phyloP scores from a whole-genome alignment of 2,113 vertebrate species.

The Boleophthalmus pectinirostris region DNA sequence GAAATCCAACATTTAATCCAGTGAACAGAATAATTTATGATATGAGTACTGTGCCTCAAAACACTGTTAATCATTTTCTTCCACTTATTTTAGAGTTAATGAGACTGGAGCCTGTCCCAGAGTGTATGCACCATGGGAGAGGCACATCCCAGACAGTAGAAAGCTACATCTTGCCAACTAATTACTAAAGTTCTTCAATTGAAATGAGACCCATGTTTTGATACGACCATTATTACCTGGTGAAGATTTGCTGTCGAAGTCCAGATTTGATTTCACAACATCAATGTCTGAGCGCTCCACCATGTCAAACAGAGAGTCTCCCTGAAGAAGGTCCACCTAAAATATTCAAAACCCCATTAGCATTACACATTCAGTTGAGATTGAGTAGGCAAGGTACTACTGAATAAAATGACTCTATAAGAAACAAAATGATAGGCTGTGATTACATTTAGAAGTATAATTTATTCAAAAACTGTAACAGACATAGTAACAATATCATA shows the following conservation, averaged over 20 bases:
- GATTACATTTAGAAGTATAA: too few relatives aligned
- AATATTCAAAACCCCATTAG: neutral
- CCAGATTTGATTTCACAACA: conserved; percentile 50
- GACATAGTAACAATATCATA: too few relatives aligned
- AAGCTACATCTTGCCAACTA: neutral
- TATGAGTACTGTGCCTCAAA: too few relatives aligned
- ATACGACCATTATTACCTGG: conserved; percentile 52
- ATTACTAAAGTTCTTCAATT: neutral
- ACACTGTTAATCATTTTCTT: too few relatives aligned
- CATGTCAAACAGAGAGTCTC: conserved; percentile 72
- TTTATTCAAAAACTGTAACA: too few relatives aligned
- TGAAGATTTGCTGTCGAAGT: conserved; percentile 24
- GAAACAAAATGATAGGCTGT: too few relatives aligned
- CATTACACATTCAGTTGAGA: neutral
- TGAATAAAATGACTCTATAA: too few relatives aligned
- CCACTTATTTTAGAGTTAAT: too few relatives aligned
- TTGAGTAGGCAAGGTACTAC: too few relatives aligned
- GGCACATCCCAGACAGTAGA: neutral
- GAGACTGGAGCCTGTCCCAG: neutral
- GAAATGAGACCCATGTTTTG: neutral
- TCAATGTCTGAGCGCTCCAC: conserved; percentile 59
- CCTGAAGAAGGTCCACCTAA: conserved; percentile 76
- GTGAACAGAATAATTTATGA: too few relatives aligned
- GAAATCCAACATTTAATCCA: too few relatives aligned
- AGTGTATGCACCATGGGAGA: neutral